A percentile compares a stretch with the other conserved stretches of the same genome.
These are phyloP conservation scores for Sesia bembeciformis DNA, from an alignment of 2,888 invertebrate species.

Conservation along the genomic window DNA sequence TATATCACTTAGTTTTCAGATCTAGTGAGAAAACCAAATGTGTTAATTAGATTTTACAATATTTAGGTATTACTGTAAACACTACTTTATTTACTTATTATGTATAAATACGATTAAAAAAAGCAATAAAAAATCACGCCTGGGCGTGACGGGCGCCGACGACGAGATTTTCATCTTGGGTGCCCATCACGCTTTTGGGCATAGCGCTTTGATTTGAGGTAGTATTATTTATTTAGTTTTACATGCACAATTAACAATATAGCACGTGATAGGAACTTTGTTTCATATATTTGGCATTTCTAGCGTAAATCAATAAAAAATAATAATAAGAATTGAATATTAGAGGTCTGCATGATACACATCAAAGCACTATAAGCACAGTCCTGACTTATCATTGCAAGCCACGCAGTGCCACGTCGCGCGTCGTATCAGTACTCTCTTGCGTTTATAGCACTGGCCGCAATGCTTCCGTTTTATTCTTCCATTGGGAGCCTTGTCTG, in stretches of 20 bases:
- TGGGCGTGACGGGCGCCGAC: background rate
- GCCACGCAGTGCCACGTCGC: background rate
- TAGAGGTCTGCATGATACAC: background rate
- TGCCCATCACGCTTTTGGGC: background rate
- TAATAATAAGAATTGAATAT: background rate
- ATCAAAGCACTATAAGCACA: background rate
- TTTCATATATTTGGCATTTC: background rate
- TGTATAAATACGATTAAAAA: background rate
- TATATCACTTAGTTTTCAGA: too few species aligned
- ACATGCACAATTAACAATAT: background rate
- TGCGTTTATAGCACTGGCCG: background rate
- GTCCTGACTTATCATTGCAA: background rate
- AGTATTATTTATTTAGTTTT: background rate
- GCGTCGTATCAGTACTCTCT: background rate
- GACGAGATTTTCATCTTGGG: background rate
- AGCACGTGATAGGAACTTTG: background rate
- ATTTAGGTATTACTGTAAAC: too few species aligned
- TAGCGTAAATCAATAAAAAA: background rate
- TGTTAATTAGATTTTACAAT: too few species aligned
- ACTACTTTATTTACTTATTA: background rate
- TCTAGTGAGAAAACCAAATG: too few species aligned
- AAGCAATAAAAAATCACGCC: background rate
- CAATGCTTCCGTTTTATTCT: background rate
- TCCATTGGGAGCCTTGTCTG: background rate
- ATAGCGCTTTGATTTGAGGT: background rate